These are phyloP conservation scores for Tachuris rubrigastra DNA, from an alignment of 2,113 vertebrate species.

Conservation along the genomic window DNA sequence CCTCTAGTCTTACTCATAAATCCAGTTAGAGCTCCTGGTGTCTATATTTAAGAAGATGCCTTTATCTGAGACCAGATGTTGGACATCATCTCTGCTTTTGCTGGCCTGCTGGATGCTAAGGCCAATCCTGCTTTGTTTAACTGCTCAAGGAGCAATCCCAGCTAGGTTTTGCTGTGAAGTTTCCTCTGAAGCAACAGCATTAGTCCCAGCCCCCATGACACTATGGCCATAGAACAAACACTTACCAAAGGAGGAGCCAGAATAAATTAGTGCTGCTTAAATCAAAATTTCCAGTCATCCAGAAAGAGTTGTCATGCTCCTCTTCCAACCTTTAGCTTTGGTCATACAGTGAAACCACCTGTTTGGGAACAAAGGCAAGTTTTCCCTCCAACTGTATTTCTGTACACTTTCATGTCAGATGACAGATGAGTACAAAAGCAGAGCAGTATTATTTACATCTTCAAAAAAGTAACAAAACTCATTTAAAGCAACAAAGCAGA, in stretches of 20 bases:
- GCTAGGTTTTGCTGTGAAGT: background rate
- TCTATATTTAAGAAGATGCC: background rate
- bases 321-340: background rate
- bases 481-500: background rate
- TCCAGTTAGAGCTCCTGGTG: background rate
- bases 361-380: background rate
- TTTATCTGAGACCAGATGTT: background rate
- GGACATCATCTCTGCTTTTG: background rate
- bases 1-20: background rate
- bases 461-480: background rate
- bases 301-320: background rate
- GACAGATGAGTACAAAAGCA: background rate
- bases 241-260: background rate
- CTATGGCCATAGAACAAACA: background rate
- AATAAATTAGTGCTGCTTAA: background rate
- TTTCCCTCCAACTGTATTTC: background rate
- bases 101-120: background rate
- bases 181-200: background rate
- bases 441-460: background rate
- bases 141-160: background rate
- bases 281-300: background rate
- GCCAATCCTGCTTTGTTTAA: background rate
- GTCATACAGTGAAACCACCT: background rate
- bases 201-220: background rate
- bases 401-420: background rate